phyloP scores from a whole-genome alignment of 2,797 vertebrate species.

The Anniella stebbinsi region DNA sequence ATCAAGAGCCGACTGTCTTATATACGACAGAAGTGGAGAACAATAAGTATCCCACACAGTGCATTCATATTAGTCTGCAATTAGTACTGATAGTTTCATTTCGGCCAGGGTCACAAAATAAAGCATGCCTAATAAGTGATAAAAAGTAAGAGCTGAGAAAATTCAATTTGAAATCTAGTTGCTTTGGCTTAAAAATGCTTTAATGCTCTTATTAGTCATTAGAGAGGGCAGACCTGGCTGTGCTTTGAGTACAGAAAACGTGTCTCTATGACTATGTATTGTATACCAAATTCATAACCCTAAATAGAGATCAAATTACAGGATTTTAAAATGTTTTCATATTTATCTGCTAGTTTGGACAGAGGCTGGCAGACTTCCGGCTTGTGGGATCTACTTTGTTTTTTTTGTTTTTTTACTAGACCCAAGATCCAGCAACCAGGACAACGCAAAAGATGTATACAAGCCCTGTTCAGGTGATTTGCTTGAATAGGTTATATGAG shows the following conservation, averaged over 20 bases:
- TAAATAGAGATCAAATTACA: conserved; percentile 50
- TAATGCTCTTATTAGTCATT: conserved; percentile 64
- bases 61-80: conserved; percentile 42
- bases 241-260: conserved; percentile 56
- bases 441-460: neutral
- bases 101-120: conserved; percentile 33
- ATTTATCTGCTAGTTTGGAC: neutral
- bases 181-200: conserved; percentile 39
- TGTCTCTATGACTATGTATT: conserved; percentile 58
- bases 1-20: conserved; percentile 43
- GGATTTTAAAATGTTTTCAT: conserved; percentile 44
- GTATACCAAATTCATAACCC: conserved; percentile 44
- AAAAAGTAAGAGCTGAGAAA: conserved; percentile 46
- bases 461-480: too few species aligned
- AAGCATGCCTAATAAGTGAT: conserved; percentile 36
- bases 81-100: conserved; percentile 44
- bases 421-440: neutral
- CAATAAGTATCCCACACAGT: conserved; percentile 42
- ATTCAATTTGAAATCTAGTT: conserved; percentile 57
- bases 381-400: neutral
- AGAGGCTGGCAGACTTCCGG: neutral
- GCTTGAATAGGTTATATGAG: too few species aligned
- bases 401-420: neutral
- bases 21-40: conserved; percentile 41
- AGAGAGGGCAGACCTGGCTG: conserved; percentile 58